These are phyloP conservation scores for Dissostichus mawsoni DNA, from an alignment of 2,113 vertebrate species.

Conservation along the genomic window DNA sequence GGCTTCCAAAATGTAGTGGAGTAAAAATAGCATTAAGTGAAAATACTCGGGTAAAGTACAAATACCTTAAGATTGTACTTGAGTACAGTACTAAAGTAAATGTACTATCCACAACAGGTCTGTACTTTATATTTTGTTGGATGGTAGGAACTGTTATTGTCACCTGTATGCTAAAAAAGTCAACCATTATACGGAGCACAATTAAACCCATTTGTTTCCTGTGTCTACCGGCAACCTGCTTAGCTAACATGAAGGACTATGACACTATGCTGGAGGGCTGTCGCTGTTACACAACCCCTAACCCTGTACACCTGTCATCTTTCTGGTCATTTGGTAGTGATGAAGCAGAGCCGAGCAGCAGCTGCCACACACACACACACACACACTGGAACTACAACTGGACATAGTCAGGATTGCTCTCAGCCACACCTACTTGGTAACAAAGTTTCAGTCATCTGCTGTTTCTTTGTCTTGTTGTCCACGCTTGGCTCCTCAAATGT, in stretches of 20 bases:
- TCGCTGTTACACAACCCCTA: not conserved
- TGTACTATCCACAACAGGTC: no score
- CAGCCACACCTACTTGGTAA: slow-evolving; percentile 53
- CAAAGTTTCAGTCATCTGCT: slow-evolving; percentile 32
- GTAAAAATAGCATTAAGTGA: no score
- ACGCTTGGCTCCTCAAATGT: slow-evolving; percentile 4
- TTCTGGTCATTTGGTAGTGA: slow-evolving; percentile 1
- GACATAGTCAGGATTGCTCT: slow-evolving; percentile 23
- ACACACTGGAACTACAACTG: slow-evolving; percentile 29
- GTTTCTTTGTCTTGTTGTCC: slow-evolving; percentile 19
- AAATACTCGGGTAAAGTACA: no score
- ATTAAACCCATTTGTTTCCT: not conserved
- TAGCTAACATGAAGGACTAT: not conserved
- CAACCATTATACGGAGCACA: not conserved
- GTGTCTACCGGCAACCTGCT: not conserved
- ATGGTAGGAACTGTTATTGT: not conserved
- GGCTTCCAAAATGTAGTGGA: no score
- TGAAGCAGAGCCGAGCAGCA: slow-evolving; percentile 44
- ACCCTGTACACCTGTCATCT: slow-evolving; percentile 39
- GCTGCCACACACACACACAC: slow-evolving; percentile 18
- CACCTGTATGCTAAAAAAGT: not conserved
- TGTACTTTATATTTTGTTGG: not conserved
- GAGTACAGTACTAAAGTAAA: no score
- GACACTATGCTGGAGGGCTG: not conserved
- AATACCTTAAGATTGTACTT: no score